Conservation (phyloP, 2,797 vertebrate species). For the Prunella strophiata region DNA sequence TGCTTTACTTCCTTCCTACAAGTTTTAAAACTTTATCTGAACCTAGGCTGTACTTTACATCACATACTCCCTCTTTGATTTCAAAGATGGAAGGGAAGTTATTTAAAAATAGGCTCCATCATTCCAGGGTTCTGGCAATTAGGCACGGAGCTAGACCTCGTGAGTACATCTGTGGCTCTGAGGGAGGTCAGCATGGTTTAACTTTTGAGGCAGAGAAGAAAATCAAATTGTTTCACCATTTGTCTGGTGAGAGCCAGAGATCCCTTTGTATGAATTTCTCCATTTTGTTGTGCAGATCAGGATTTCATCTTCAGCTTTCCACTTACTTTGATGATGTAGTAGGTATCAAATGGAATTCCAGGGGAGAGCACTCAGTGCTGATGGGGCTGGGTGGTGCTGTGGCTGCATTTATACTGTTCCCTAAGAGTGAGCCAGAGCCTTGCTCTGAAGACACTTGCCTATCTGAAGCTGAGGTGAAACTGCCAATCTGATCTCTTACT, state of each 20-base stretch:
- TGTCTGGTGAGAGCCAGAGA: background rate
- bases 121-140: background rate
- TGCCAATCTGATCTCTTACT: background rate
- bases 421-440: background rate
- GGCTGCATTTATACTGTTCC: background rate
- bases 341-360: background rate
- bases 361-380: rapidly evolving
- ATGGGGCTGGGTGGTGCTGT: rapidly evolving
- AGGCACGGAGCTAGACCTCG: conserved; percentile 21
- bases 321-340: rapidly evolving
- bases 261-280: background rate
- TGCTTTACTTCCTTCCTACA: conserved; percentile 29
- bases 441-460: background rate
- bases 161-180: conserved; percentile 52
- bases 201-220: conserved; percentile 22
- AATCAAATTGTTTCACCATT: background rate
- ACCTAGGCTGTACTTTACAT: conserved; percentile 20
- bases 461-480: background rate
- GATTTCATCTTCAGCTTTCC: background rate
- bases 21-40: conserved; percentile 51
- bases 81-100: conserved; percentile 58
- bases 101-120: conserved; percentile 55
- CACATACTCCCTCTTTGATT: conserved; percentile 56
- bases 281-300: background rate
- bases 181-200: conserved; percentile 49